A percentile compares a stretch with the other conserved stretches of the same genome.
Evolutionary conservation across 2,888 invertebrate species (phyloP).

Genomic region (Griposia aprilina): DNA sequence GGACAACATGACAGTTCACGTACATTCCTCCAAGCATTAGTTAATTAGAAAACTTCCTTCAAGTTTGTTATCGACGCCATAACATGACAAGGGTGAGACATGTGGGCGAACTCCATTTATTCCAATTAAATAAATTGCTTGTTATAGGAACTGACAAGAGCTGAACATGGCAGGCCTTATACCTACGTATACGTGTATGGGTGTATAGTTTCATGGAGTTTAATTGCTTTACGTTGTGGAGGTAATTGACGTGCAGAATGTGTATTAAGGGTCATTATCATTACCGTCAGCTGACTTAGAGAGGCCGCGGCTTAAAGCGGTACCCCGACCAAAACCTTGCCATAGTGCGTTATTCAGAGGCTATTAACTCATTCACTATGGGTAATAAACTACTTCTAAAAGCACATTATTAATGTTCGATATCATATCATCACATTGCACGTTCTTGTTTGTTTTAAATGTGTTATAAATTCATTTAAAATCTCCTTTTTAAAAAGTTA

Average conservation of each 20-base stretch:
- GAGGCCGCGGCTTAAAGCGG: no score
- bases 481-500: no score
- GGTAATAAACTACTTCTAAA: no score
- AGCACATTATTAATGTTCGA: no score
- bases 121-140: constrained; percentile 76
- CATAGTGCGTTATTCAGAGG: no score
- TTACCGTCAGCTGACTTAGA: constrained; percentile 21
- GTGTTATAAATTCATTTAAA: no score
- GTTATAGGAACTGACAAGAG: constrained; percentile 54
- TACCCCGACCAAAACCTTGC: no score
- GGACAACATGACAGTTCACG: constrained; percentile 31
- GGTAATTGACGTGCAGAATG: constrained; percentile 24
- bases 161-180: constrained; percentile 26
- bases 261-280: constrained; percentile 35
- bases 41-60: constrained; percentile 47
- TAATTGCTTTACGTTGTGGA: constrained; percentile 17
- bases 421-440: no score
- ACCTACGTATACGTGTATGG: constrained; percentile 23
- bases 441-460: no score
- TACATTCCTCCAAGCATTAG: constrained; percentile 46
- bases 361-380: no score
- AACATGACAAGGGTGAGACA: constrained; percentile 60
- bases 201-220: constrained; percentile 24
- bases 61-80: constrained; percentile 35
- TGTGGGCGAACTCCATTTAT: constrained; percentile 67